These are phyloP conservation scores for Misgurnus anguillicaudatus DNA, from an alignment of 2,113 vertebrate species.

Conservation along the genomic window DNA sequence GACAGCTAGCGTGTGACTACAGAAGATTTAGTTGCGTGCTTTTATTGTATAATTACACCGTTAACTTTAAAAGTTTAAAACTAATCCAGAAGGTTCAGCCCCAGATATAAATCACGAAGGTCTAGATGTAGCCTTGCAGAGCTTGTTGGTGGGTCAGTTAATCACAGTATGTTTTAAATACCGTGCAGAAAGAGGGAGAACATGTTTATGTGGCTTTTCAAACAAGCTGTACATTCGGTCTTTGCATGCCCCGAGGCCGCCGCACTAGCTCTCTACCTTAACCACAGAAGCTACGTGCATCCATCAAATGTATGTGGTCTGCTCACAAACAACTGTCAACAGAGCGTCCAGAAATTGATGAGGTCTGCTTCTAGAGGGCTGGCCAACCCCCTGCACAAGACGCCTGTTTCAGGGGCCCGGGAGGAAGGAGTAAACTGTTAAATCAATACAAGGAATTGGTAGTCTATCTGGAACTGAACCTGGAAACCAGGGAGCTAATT, in stretches of 20 bases:
- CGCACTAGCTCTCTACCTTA: conserved; percentile 53
- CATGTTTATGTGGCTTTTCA: conserved; percentile 65
- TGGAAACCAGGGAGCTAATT: conserved; percentile 69
- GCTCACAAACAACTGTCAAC: conserved; percentile 70
- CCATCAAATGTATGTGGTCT: conserved; percentile 63
- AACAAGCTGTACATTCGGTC: conserved; percentile 45
- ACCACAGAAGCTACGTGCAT: conserved; percentile 58
- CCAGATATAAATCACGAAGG: no score
- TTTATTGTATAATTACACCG: no score
- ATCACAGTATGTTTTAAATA: conserved; percentile 62
- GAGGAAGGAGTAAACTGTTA: conserved; percentile 64
- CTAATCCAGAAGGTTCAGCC: no score
- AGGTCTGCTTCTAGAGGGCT: conserved; percentile 57
- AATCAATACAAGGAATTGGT: conserved; percentile 72
- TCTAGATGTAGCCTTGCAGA: conserved; percentile 11
- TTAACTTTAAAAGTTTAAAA: no score
- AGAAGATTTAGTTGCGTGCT: no score
- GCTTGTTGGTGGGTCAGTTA: conserved; percentile 70
- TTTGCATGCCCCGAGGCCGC: conserved; percentile 47
- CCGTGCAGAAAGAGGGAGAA: conserved; percentile 63
- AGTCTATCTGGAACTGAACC: conserved; percentile 65
- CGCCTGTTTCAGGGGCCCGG: conserved; percentile 67
- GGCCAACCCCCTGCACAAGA: conserved; percentile 56
- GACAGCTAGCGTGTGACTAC: no score
- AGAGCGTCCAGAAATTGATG: conserved; percentile 69